Conservation (phyloP, 2,797 vertebrate species). For the Scomberomorus guttatus region DNA sequence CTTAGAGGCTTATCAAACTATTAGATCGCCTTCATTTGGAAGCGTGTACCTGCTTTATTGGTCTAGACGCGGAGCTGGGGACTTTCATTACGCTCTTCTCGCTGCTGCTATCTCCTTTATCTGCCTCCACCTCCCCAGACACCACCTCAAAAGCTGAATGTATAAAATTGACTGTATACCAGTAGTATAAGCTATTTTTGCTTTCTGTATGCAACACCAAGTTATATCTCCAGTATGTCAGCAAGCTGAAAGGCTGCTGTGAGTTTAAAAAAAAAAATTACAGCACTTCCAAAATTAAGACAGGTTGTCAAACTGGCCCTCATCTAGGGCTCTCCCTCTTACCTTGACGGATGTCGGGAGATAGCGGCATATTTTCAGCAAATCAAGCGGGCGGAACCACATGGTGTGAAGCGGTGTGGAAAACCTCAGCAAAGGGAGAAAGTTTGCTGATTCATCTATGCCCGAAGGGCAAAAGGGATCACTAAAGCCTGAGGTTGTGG, state of each 20-base stretch:
- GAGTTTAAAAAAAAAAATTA: slow-evolving; percentile 29
- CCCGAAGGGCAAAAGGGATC: slow-evolving; percentile 4
- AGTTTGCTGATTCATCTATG: slow-evolving; percentile 30
- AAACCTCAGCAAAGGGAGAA: slow-evolving; percentile 17
- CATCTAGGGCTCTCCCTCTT: slow-evolving; percentile 48
- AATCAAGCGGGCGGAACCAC: slow-evolving; percentile 24
- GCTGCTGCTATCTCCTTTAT: slow-evolving; percentile 59
- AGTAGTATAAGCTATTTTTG: slow-evolving; percentile 49
- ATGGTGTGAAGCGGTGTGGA: slow-evolving; percentile 11
- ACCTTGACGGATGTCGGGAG: slow-evolving; percentile 50
- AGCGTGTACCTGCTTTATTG: slow-evolving; percentile 73
- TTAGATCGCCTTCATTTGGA: slow-evolving; percentile 71
- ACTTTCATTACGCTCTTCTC: slow-evolving; percentile 61
- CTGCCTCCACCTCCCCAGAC: slow-evolving; percentile 59
- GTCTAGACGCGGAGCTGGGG: slow-evolving; percentile 51
- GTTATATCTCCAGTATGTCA: slow-evolving; percentile 59
- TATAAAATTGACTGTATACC: slow-evolving; percentile 58
- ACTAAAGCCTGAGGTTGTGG: slow-evolving; percentile 8
- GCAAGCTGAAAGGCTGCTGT: slow-evolving; percentile 36
- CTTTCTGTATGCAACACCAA: slow-evolving; percentile 33
- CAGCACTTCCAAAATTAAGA: slow-evolving; percentile 52
- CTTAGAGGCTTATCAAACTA: slow-evolving; percentile 75
- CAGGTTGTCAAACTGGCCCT: slow-evolving; percentile 61
- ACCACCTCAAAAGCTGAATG: slow-evolving; percentile 56
- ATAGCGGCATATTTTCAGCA: slow-evolving; percentile 43